phyloP scores from a whole-genome alignment of 2,888 invertebrate species.

The Elysia crispata region DNA sequence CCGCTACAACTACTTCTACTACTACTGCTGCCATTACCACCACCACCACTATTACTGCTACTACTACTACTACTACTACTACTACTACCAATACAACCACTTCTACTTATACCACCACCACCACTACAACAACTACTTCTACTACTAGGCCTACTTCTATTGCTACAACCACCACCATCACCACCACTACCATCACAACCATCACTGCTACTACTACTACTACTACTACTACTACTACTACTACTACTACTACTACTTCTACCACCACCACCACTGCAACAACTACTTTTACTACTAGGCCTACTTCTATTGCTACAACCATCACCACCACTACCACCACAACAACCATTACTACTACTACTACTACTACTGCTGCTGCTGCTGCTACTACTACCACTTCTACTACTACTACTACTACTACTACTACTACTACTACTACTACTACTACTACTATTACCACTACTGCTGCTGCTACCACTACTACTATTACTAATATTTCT shows the following conservation, averaged over 20 bases:
- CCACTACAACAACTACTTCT: too few species aligned
- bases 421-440: slow-evolving; percentile 6
- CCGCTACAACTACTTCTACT: slow-evolving; percentile 19
- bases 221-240: not conserved
- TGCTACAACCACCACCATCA: not conserved
- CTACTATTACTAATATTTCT: not conserved
- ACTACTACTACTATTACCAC: slow-evolving; percentile 13
- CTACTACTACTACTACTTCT: too few species aligned
- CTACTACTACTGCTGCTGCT: slow-evolving; percentile 3
- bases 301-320: too few species aligned
- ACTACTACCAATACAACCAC: not conserved
- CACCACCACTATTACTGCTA: not conserved
- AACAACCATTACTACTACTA: too few species aligned
- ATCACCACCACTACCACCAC: too few species aligned
- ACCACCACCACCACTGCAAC: too few species aligned
- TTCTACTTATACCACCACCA: too few species aligned
- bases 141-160: too few species aligned
- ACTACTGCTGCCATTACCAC: slow-evolving; percentile 12
- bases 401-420: not conserved
- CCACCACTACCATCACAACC: too few species aligned
- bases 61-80: slow-evolving; percentile 15
- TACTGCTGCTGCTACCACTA: slow-evolving; percentile 1
- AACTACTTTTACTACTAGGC: too few species aligned
- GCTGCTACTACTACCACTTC: not conserved
- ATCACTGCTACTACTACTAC: slow-evolving; percentile 19